A percentile compares a stretch with the other conserved stretches of the same genome.
Conservation (phyloP, 2,113 vertebrate species). For the Pelmatolapia mariae region DNA sequence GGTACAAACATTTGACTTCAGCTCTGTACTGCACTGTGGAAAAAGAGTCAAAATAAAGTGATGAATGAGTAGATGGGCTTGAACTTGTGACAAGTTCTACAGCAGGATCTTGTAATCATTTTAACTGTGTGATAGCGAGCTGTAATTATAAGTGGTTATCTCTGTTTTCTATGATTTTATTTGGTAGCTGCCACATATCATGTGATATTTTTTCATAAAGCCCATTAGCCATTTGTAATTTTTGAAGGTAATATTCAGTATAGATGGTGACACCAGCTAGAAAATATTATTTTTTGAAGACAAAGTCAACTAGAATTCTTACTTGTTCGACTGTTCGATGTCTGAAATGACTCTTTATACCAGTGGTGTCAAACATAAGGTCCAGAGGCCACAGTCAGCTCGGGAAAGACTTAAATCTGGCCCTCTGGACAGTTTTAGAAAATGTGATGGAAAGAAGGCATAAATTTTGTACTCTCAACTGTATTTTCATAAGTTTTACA, state of each 20-base stretch:
- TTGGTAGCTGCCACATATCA: not conserved
- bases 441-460: not conserved
- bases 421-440: not conserved
- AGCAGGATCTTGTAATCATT: not conserved
- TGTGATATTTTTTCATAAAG: not conserved
- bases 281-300: not conserved
- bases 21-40: not conserved
- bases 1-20: not conserved
- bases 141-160: not conserved
- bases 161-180: not conserved
- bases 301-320: not conserved
- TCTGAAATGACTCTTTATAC: not conserved
- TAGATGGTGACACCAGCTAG: not conserved
- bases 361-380: not conserved
- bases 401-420: not conserved
- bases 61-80: not conserved
- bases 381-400: not conserved
- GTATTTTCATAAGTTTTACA: not conserved
- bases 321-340: not conserved
- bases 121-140: not conserved
- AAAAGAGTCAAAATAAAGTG: not conserved
- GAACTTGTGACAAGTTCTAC: not conserved
- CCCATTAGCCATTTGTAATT: not conserved
- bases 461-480: not conserved
- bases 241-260: not conserved